These are phyloP conservation scores for Laticauda laticaudata DNA, from an alignment of 2,113 vertebrate species.

Conservation along the genomic window DNA sequence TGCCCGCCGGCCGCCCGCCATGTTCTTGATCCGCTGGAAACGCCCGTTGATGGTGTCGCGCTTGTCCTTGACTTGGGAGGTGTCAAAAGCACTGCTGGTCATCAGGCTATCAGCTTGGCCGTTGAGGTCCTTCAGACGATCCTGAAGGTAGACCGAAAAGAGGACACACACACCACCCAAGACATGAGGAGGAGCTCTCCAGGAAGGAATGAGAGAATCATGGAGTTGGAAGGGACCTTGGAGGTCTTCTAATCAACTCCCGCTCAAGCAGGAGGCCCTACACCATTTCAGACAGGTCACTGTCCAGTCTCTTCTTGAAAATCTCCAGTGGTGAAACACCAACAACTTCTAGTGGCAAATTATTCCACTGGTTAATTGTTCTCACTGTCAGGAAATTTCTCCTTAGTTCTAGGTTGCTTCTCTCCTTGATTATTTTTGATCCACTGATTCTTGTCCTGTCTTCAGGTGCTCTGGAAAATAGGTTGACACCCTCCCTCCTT, in stretches of 20 bases:
- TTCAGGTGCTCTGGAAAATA: background rate
- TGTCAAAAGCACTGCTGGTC: slow-evolving; percentile 94
- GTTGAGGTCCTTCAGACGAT: slow-evolving; percentile 97
- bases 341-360: background rate
- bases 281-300: too few species aligned
- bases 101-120: slow-evolving; percentile 95
- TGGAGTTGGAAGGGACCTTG: background rate
- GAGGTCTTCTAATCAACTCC: background rate
- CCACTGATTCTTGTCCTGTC: background rate
- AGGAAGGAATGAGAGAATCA: background rate
- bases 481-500: too few species aligned
- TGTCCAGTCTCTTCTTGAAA: background rate
- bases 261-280: too few species aligned
- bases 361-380: background rate
- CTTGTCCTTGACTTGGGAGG: slow-evolving; percentile 93
- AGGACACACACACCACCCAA: background rate
- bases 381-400: background rate
- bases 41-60: slow-evolving; percentile 88
- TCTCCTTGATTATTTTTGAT: background rate
- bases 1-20: slow-evolving; percentile 84
- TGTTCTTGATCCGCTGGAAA: slow-evolving; percentile 90
- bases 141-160: slow-evolving; percentile 60
- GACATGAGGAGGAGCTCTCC: background rate
- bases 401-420: background rate
- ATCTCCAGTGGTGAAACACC: too few species aligned